phyloP scores from a whole-genome alignment of 2,797 vertebrate species.

The Pseudochaenichthys georgianus region DNA sequence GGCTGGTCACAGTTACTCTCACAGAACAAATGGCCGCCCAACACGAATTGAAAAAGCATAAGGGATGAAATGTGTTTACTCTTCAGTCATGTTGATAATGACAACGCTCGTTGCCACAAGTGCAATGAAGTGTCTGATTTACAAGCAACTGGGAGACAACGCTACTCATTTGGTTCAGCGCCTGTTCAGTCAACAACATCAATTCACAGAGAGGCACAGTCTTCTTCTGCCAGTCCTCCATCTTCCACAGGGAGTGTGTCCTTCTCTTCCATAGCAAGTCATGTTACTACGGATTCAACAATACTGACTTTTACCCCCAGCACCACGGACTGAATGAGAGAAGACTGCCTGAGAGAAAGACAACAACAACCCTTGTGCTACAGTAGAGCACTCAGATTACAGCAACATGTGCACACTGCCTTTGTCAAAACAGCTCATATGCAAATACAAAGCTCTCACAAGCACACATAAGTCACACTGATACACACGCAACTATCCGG shows the following conservation, averaged over 20 bases:
- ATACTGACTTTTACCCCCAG: neutral
- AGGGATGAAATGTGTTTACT: constrained; percentile 15
- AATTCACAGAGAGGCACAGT: constrained; percentile 20
- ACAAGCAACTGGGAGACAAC: neutral
- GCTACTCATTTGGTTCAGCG: constrained; percentile 21
- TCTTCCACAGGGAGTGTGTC: constrained; percentile 3
- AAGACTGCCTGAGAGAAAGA: constrained; percentile 9
- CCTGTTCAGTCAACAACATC: constrained; percentile 7
- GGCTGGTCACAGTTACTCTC: constrained; percentile 8
- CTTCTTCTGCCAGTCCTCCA: constrained; percentile 1
- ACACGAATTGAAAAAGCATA: neutral
- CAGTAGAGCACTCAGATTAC: constrained; percentile 26
- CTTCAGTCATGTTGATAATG: constrained; percentile 12
- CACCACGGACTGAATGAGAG: neutral
- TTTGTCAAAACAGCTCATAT: constrained; percentile 60
- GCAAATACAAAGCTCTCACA: constrained; percentile 47
- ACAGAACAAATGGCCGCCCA: constrained; percentile 9
- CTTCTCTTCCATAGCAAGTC: constrained; percentile 2
- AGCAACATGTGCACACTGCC: constrained; percentile 24
- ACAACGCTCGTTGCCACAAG: constrained; percentile 12
- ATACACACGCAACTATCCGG: neutral
- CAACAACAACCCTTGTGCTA: constrained; percentile 23
- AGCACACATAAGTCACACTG: neutral
- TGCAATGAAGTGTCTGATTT: constrained; percentile 25
- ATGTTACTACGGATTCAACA: neutral